These are phyloP conservation scores for Hippotragus niger DNA, from an alignment of 2,113 vertebrate species.

Conservation along the genomic window DNA sequence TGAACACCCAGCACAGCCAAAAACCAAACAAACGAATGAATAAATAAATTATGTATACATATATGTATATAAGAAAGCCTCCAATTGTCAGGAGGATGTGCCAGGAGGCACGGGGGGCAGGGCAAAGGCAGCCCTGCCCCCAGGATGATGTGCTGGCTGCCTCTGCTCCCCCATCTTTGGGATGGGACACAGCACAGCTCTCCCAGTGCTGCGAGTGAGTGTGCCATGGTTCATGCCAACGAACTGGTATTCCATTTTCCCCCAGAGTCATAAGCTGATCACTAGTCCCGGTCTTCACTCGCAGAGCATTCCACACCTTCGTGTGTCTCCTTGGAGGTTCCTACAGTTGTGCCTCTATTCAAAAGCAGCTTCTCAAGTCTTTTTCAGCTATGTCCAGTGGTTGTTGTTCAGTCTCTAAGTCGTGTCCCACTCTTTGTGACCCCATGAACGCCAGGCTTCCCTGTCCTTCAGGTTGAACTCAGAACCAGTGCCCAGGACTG, in stretches of 20 bases:
- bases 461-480: background rate
- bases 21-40: background rate
- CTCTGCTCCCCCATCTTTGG: background rate
- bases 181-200: background rate
- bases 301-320: accelerated
- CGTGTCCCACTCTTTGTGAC: background rate
- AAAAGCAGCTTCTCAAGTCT: background rate
- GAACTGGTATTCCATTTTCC: accelerated
- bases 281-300: too few relatives aligned
- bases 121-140: background rate
- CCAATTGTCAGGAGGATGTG: background rate
- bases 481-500: background rate
- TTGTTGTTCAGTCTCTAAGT: background rate
- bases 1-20: background rate
- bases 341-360: background rate
- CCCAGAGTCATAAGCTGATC: background rate
- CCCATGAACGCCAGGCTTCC: background rate
- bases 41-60: background rate
- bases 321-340: accelerated
- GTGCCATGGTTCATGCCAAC: background rate
- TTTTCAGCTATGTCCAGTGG: background rate
- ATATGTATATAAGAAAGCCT: background rate
- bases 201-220: background rate
- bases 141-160: background rate
- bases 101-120: background rate